Base-by-base conservation (phyloP, 2,888 invertebrate species). In the Apodemia duryi region DNA sequence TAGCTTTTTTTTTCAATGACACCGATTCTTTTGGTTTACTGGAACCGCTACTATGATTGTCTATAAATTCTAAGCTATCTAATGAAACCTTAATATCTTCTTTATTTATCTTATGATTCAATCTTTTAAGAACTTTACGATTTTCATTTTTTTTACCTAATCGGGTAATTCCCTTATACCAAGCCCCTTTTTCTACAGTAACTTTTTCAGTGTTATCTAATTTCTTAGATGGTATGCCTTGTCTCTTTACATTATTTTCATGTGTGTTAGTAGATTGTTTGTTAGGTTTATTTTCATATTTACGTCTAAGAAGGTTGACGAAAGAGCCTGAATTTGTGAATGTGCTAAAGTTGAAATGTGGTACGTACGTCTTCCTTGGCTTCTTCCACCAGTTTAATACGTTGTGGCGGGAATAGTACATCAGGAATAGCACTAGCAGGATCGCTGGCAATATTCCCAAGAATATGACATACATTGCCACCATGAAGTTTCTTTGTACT, bases 391-490 rank as follows among this genome's bases (percentile, higher is more conserved):
- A 89, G 71, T 77, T 74, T 54, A 91, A 78, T 69, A 91, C 79
- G 95, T 96, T 95, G 79, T 94, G 95, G 35, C 94, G 93, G 69
- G 94, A 93, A 88, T 96, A 96, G 93, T 97, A 97, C 65, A 94
- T 82, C 51, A 96, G 88, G 82, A 96, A 94, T 52, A 95, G 91
- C 3, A 95, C 78, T 32, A 96, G 83, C 1, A 95, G 93, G 57
- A 95, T 84, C 67, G 94, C 84, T 0, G 98, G 98, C 65, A 98
- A 92, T 73, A 98, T 95, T 35, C 97, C 95, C 74, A 98, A 93
- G 94, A 98, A 97, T 75, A 98, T 94, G 72, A 98, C 94, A 84
- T 96, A 96, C 92, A 98, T 93, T 46, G 96, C 96, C 68, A 96
- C 95, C 80, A 97, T 94, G 82, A 97, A 94, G 76, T 95, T 95